Conservation (phyloP, 2,113 vertebrate species). For the Hucho hucho region DNA sequence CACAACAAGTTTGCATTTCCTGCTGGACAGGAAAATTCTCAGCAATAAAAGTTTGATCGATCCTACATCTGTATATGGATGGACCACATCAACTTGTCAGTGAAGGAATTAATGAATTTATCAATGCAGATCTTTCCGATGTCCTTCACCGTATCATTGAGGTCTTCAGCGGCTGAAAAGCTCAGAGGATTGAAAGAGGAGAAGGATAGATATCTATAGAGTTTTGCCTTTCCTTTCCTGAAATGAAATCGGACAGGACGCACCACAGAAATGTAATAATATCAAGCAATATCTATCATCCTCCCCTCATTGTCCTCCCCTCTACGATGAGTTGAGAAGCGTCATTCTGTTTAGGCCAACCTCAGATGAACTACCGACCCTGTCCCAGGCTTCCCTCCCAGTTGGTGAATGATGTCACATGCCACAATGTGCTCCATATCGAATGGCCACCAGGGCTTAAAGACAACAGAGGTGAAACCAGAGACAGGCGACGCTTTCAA, state of each 20-base stretch:
- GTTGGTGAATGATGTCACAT: constrained; percentile 47
- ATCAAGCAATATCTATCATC: neutral
- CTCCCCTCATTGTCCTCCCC: neutral
- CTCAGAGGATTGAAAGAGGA: neutral
- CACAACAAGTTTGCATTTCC: too few species aligned
- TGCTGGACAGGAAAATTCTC: too few species aligned
- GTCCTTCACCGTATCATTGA: neutral
- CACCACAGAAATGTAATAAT: neutral
- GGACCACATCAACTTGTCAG: neutral
- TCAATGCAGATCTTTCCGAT: neutral
- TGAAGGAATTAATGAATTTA: neutral
- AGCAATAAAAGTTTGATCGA: too few species aligned
- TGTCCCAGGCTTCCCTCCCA: constrained; percentile 21
- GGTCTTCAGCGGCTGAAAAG: neutral
- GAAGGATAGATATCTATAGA: neutral
- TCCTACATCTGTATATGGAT: too few species aligned
- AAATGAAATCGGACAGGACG: neutral
- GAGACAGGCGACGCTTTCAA: constrained; percentile 24
- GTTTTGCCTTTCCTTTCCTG: constrained; percentile 11
- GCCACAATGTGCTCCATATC: constrained; percentile 31
- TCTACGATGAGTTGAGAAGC: neutral
- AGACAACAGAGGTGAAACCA: constrained; percentile 37
- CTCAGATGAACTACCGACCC: constrained; percentile 32
- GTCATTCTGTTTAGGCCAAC: constrained; percentile 11
- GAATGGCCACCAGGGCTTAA: neutral